phyloP scores from a whole-genome alignment of 2,888 invertebrate genomes.

The Hydrotaea diabolus region DNA sequence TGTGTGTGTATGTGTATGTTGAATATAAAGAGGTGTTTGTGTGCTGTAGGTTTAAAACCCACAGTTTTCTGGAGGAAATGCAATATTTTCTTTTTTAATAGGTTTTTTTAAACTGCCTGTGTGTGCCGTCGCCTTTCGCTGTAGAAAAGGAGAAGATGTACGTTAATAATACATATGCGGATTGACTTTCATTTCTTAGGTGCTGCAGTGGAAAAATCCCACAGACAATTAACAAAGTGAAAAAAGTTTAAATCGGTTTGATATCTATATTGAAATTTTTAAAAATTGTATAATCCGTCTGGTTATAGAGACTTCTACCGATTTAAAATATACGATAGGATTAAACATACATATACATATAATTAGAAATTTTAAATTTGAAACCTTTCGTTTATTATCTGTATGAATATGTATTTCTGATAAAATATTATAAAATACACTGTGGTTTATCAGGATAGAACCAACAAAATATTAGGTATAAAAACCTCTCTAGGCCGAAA shows the following conservation, averaged over 20 bases:
- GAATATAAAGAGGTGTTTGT: background rate
- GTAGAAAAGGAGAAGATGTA: constrained; percentile 8
- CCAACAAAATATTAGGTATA: too few species aligned
- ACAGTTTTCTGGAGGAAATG: constrained; percentile 52
- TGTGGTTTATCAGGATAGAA: too few species aligned
- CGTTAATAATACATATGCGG: constrained; percentile 39
- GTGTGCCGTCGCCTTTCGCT: constrained; percentile 9
- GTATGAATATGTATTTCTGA: too few species aligned
- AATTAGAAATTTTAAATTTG: too few species aligned
- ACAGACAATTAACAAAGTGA: constrained; percentile 17
- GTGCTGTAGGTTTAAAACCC: background rate
- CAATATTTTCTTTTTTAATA: constrained; percentile 46
- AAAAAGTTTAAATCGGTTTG: constrained; percentile 29
- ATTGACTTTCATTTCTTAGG: constrained; percentile 24
- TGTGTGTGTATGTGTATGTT: background rate
- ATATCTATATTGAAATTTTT: too few species aligned
- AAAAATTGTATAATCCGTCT: too few species aligned
- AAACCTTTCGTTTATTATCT: too few species aligned
- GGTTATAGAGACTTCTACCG: too few species aligned
- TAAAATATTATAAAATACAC: too few species aligned
- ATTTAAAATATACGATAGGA: too few species aligned
- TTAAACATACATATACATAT: too few species aligned
- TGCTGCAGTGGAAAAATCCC: constrained; percentile 12
- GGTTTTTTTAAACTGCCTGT: constrained; percentile 25
- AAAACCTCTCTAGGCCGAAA: too few species aligned